A percentile compares a stretch with the other conserved stretches of the same genome.
phyloP scores from a whole-genome alignment of 2,113 vertebrate species.

The Corydoras sp. region DNA sequence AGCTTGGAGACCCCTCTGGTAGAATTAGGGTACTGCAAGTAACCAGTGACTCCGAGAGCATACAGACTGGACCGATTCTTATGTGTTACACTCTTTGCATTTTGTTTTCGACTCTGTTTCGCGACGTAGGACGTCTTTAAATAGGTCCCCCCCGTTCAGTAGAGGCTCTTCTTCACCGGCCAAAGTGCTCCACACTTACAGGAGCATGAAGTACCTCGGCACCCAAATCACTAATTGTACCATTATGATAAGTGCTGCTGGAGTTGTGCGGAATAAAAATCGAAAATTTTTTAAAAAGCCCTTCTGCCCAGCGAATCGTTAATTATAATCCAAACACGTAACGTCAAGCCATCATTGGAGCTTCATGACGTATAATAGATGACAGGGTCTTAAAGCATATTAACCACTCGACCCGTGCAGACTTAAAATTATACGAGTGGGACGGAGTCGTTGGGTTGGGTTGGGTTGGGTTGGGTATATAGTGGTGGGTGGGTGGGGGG shows the following conservation, averaged over 20 bases:
- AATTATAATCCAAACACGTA: slow-evolving; percentile 51
- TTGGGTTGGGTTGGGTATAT: too few relatives aligned
- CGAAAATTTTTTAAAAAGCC: slow-evolving; percentile 1
- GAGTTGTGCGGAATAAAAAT: slow-evolving; percentile 34
- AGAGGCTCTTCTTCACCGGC: slow-evolving; percentile 8
- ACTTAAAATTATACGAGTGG: slow-evolving; percentile 47
- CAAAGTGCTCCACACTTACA: slow-evolving; percentile 23
- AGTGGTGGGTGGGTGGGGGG: too few relatives aligned
- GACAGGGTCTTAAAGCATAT: slow-evolving; percentile 46
- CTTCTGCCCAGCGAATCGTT: slow-evolving; percentile 35
- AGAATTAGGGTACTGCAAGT: too few relatives aligned
- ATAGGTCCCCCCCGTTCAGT: not conserved
- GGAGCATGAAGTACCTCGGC: slow-evolving; percentile 15
- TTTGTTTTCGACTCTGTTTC: too few relatives aligned
- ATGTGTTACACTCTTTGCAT: too few relatives aligned
- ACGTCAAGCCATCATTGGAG: slow-evolving; percentile 49
- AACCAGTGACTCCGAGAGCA: too few relatives aligned
- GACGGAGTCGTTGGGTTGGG: too few relatives aligned
- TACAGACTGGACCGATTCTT: too few relatives aligned
- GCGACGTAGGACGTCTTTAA: too few relatives aligned
- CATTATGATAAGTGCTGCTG: slow-evolving; percentile 40
- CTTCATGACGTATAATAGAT: slow-evolving; percentile 49
- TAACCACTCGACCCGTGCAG: slow-evolving; percentile 51
- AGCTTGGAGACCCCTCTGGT: too few relatives aligned
- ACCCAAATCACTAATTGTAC: slow-evolving; percentile 40